Percentiles rank a stretch among this genome's conserved stretches.
Conservation (phyloP, 2,113 vertebrate species). For the Nymphicus hollandicus region DNA sequence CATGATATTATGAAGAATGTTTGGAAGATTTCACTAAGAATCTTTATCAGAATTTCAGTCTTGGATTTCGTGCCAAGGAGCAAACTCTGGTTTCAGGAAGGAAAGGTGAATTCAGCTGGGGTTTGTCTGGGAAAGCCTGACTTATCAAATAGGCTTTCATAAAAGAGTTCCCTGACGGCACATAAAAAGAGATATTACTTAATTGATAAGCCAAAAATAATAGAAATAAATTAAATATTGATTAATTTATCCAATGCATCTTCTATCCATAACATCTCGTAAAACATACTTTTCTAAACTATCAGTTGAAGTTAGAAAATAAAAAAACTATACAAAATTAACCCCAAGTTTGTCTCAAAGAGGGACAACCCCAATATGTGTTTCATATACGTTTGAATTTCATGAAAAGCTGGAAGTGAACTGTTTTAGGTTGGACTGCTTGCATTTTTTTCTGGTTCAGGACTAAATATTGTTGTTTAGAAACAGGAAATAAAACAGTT, state of each 20-base stretch:
- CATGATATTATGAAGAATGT: conserved; percentile 63
- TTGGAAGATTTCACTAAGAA: conserved; percentile 33
- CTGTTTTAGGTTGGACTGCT: neutral
- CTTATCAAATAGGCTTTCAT: neutral
- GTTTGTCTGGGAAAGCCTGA: neutral
- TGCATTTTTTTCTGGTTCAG: neutral
- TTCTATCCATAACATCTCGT: neutral
- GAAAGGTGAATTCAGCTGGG: neutral
- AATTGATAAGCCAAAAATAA: neutral
- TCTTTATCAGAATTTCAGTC: conserved; percentile 47
- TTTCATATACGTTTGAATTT: neutral
- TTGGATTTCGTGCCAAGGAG: neutral
- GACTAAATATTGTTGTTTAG: neutral
- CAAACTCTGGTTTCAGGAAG: neutral
- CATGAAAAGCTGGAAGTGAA: neutral
- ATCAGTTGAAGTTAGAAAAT: neutral
- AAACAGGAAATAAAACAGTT: neutral
- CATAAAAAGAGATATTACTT: neutral
- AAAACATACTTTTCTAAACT: neutral
- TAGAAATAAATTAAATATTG: neutral
- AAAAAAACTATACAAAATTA: neutral
- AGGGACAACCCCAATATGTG: neutral
- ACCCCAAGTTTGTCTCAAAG: neutral
- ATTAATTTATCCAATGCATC: neutral
- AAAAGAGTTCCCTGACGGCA: neutral